These are phyloP conservation scores for Macquaria ambigua DNA, from an alignment of 2,113 vertebrate species.

Conservation along the genomic window DNA sequence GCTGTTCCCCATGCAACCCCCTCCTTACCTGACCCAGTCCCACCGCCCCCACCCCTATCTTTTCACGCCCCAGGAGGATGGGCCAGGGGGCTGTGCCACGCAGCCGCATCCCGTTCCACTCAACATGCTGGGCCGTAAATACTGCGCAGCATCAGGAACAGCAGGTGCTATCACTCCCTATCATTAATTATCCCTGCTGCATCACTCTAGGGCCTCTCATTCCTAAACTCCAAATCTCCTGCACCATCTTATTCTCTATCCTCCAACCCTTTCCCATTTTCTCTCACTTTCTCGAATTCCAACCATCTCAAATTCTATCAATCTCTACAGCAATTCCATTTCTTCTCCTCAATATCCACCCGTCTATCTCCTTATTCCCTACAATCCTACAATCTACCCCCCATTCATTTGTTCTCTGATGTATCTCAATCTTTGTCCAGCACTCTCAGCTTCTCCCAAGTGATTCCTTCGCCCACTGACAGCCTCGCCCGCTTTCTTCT, in stretches of 20 bases:
- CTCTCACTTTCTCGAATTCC: slow-evolving; percentile 41
- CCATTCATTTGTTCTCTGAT: slow-evolving; percentile 58
- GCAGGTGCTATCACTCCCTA: slow-evolving; percentile 78
- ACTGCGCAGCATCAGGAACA: slow-evolving; percentile 75
- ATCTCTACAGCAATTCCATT: slow-evolving; percentile 42
- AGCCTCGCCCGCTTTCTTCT: slow-evolving; percentile 41
- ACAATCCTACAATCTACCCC: slow-evolving; percentile 36
- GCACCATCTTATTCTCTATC: slow-evolving; percentile 55
- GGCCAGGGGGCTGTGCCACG: slow-evolving; percentile 43
- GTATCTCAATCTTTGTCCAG: slow-evolving; percentile 66
- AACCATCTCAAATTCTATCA: slow-evolving; percentile 59
- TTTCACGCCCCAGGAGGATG: slow-evolving; percentile 53
- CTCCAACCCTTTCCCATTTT: slow-evolving; percentile 40
- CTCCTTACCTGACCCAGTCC: slow-evolving; percentile 44
- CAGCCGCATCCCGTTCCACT: slow-evolving; percentile 66
- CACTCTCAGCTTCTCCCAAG: slow-evolving; percentile 35
- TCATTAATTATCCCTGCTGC: slow-evolving; percentile 80
- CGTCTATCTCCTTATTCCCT: slow-evolving; percentile 40
- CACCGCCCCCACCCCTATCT: slow-evolving; percentile 16
- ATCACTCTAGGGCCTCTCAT: slow-evolving; percentile 73
- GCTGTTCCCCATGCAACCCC: slow-evolving; percentile 49
- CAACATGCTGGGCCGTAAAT: slow-evolving; percentile 75
- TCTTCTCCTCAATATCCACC: slow-evolving; percentile 41
- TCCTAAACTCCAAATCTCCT: slow-evolving; percentile 67
- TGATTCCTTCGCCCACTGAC: slow-evolving; percentile 44